Conservation (phyloP, 2,888 invertebrate species). For the Sinhomidia bicolor region DNA sequence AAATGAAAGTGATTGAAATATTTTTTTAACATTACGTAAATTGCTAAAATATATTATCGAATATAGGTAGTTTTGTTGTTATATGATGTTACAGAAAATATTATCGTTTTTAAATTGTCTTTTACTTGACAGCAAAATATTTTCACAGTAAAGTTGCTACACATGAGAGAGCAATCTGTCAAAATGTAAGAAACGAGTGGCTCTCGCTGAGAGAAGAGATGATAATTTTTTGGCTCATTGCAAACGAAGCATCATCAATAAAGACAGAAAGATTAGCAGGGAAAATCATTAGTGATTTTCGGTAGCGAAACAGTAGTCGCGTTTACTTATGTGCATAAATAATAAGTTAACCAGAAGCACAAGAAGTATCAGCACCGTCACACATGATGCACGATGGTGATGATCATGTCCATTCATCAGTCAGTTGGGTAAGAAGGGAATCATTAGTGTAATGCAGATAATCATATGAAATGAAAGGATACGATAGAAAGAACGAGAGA, state of each 20-base stretch:
- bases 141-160: too few relatives aligned
- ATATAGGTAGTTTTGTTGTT: slow-evolving; percentile 11
- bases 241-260: background rate
- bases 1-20: slow-evolving; percentile 30
- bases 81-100: background rate
- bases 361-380: background rate
- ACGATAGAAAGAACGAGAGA: slow-evolving; percentile 6
- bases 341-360: slow-evolving; percentile 1
- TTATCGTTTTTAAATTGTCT: too few relatives aligned
- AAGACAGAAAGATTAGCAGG: background rate
- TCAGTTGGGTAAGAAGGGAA: slow-evolving; percentile 10
- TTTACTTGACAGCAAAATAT: too few relatives aligned
- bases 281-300: slow-evolving; percentile 21
- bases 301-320: slow-evolving; percentile 31
- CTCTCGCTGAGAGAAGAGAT: background rate
- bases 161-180: background rate
- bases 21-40: background rate
- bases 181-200: background rate
- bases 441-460: slow-evolving; percentile 40
- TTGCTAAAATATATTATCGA: slow-evolving; percentile 58
- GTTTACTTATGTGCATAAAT: slow-evolving; percentile 2
- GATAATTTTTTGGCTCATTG: slow-evolving; percentile 28
- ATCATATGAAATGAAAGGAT: slow-evolving; percentile 42
- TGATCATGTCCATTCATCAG: slow-evolving; percentile 35
- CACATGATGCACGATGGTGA: background rate